Evolutionary conservation across 2,888 invertebrate species (phyloP), one percentile per base, ranked within the genome.

Genomic region (Caenorhabditis sp.): DNA sequence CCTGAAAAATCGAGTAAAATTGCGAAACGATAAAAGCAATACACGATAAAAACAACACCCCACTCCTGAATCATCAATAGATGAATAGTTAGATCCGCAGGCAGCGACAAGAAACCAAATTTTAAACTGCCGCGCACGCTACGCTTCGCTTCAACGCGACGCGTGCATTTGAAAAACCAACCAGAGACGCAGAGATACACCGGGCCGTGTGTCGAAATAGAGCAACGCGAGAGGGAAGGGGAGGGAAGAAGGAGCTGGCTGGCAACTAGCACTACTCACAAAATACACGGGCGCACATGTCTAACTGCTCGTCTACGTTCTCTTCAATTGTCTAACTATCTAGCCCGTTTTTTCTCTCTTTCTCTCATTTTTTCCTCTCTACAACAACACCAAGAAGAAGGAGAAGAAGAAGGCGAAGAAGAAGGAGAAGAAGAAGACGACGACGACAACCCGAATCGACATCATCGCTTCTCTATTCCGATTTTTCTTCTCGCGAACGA

Each of bases 231-330:
- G 10, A 14, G 4, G 67, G 59, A 10, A 31, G 10, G 31, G 31
- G 10, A 10, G 31, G 10, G 31, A 31, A 31, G 31, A 31, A 31
- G 31, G 31, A 31, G 31, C 31, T 31, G 63, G 53, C 63, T 63
- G 63, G 63, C 63, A 63, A 63, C 68, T 59, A 59, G 59, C 68
- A 60, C 68, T 69, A 31, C 31, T 31, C 31, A 31, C 68, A 69
- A 63, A 69, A 69, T 59, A 69, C 68, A 63, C 68, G 50, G 59
- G 58, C 58, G 58, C 63, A 63, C 60, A 69, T 59, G 54, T 53
- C 53, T 7, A 26, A 27, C 56, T 23, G 59, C 58, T 63, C 56
- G 56, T 52, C 50, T 5, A 14, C 3, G 4, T 17, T 50, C 50
- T 50, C 50, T 17, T 50, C 50, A 50, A 50, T 21, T 52, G 21